Evolutionary conservation across 2,888 invertebrate species (phyloP).

Genomic region (Malachius bipustulatus): DNA sequence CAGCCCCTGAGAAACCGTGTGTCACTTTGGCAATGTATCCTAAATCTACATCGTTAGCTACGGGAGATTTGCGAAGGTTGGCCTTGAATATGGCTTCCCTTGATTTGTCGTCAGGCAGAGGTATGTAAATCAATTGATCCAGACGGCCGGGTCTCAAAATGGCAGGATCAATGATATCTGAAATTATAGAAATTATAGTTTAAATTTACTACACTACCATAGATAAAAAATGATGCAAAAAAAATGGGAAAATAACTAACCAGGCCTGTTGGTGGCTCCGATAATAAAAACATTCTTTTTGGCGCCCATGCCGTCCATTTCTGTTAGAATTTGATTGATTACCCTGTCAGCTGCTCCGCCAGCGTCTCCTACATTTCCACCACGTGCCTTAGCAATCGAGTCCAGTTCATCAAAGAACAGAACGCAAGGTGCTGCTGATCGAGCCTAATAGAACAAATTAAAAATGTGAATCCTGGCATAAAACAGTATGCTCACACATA

Average conservation of each 20-base stretch:
- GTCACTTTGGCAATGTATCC: conserved; percentile 79
- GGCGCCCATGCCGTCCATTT: conserved; percentile 99
- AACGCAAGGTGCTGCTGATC: conserved; percentile 98
- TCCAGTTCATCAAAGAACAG: conserved; percentile 99
- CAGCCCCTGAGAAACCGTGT: conserved; percentile 96
- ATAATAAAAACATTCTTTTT: conserved; percentile 99
- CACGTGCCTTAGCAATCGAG: conserved; percentile 98
- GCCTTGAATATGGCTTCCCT: conserved; percentile 93
- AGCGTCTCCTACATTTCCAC: conserved; percentile 93
- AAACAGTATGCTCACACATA: conserved; percentile 30
- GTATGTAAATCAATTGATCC: conserved; percentile 99
- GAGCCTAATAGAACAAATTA: conserved; percentile 49
- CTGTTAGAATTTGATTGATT: conserved; percentile 98
- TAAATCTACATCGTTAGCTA: conserved; percentile 90
- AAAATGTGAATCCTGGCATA: conserved; percentile 6
- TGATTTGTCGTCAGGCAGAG: conserved; percentile 96
- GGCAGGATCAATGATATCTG: conserved; percentile 98
- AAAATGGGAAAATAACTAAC: conserved; percentile 23
- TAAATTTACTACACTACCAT: too few species aligned
- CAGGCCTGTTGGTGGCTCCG: conserved; percentile 82
- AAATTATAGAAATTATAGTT: too few species aligned
- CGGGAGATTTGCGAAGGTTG: conserved; percentile 90
- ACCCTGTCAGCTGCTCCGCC: conserved; percentile 98
- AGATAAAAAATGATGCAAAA: too few species aligned
- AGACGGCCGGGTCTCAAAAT: conserved; percentile 96